Evolutionary conservation across 2,797 vertebrate species (phyloP), one percentile per base, ranked within the genome.

Genomic region (Hippoglossus hippoglossus): DNA sequence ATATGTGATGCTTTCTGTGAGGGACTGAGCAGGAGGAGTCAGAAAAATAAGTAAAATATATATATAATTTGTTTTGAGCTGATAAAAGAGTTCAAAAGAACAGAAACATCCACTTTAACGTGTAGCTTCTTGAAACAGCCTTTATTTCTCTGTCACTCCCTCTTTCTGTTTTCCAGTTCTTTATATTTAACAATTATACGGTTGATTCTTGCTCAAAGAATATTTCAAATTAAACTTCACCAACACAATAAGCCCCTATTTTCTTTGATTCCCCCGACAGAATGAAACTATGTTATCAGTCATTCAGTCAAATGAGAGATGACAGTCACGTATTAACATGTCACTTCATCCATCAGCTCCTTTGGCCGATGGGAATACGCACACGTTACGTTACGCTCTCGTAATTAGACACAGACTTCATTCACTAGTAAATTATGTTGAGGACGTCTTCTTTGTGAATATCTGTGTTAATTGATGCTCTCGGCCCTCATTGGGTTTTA

Each of bases 321-420:
- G 67, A 50, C 56, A 34, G 39, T 11, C 22, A 8, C 36, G 13
- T 36, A 68, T 71, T 51, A 72, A 19, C 51, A 15, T 50, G 55
- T 69, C 61, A 24, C 51, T 2, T 28, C 31, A 39, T 24, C 51
- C 50, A 9, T 44, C 34, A 34, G 49, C 24, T 54, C 4, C 47
- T 51, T 4, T 62, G 9, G 47, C 49, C 55, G 22, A 18, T 6
- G 4, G 44, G 25, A 61, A 36, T 24, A 21, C 1, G 1, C 53
- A 26, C 26, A 28, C 44, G 22, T 56, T 36, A 24, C 41, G 36
- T 56, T 36, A 24, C 41, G 36, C 54, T 19, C n/a, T 56, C 44
- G 19, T 68, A 51, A 65, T 77, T 63, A 67, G 4, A 58, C 13
- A 19, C 24, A 25, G 25, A 39, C 51, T 65, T 60, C 4, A 41